A percentile compares a stretch with the other conserved stretches of the same genome.
Evolutionary conservation across 37 sponge, comb jelly and placozoan species (phyloP).

Genomic region (Theonella swinhoei): DNA sequence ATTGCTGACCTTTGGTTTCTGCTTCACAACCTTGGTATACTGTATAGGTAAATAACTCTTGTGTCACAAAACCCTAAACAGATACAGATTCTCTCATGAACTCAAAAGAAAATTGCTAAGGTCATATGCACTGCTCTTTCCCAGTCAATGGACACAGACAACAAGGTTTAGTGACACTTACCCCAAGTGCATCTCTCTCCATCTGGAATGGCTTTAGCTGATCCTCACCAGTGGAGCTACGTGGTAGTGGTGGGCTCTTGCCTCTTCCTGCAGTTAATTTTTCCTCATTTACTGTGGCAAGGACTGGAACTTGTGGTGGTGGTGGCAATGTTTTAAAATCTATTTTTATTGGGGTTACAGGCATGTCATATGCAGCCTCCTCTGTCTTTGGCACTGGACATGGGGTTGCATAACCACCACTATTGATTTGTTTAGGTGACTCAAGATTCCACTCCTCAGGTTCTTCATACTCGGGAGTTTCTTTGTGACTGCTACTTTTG

Average conservation of each 20-base stretch:
- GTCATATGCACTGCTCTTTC: no score
- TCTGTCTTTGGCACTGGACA: background rate
- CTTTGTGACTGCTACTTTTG: background rate
- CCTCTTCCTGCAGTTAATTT: background rate
- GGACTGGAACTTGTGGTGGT: background rate
- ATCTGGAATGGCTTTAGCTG: background rate
- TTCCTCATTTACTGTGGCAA: background rate
- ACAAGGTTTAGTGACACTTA: no score
- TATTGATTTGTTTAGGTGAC: no score
- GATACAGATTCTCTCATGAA: no score
- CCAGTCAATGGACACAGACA: no score
- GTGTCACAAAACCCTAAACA: no score
- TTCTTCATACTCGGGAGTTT: background rate
- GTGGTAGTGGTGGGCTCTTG: background rate
- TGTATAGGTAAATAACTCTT: no score
- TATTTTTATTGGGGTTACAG: background rate
- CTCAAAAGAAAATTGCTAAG: no score
- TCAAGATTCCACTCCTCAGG: no score
- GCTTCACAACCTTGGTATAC: constrained; percentile 10
- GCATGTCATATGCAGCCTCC: background rate
- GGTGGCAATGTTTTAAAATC: background rate
- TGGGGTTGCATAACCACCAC: background rate
- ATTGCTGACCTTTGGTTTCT: background rate
- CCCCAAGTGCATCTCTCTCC: constrained; percentile 33
- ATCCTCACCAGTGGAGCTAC: background rate